Base-by-base conservation (phyloP, 2,797 vertebrate species). In the Halcyon badia region DNA sequence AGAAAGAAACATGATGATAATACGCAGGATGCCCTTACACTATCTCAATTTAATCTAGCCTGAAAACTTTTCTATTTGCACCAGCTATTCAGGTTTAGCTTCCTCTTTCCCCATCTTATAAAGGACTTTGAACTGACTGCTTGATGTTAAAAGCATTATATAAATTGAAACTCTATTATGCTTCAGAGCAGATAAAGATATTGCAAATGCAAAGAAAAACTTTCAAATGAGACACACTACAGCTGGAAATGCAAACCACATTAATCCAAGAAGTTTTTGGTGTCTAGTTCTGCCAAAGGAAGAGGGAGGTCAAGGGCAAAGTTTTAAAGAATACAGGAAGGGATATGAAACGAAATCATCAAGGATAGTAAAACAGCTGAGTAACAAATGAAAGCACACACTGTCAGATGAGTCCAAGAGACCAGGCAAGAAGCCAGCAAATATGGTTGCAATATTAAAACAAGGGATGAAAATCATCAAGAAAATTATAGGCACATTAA, bases 161-260 rank as follows among this genome's bases (percentile, higher is more conserved):
- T 87, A 96, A 96, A 97, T 92, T 96, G 87, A 91, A 97, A 88
- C 16, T 73, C 66, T 93, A 93, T 96, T 97, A 91, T 90, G 83
- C 89, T 97, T 96, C 90, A 96, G 91, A 94, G 79, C 31, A 96
- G 88, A 97, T 96, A 96, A 97, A 97, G 94, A 95, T 92, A 93
- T 75, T 97, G 78, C 82, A 97, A 93, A 91, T 87, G 77, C 82
- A 87, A 96, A 81, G 89, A 83, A 87, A 82, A 94, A 66, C 69
- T 96, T 98, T 97, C 85, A 97, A 93, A 96, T 92, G 82, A 95
- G 94, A 89, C 44, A 73, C 48, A 89, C 54, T 68, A 52, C 68
- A 83, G 71, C 54, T 93, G 87, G 90, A 97, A 97, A 93, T 94
- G 75, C 79, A 95, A 97, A 95, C 90, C 70, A 93, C 81, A 61